Base-by-base conservation (phyloP, 2,113 vertebrate species). In the Cairina moschata region DNA sequence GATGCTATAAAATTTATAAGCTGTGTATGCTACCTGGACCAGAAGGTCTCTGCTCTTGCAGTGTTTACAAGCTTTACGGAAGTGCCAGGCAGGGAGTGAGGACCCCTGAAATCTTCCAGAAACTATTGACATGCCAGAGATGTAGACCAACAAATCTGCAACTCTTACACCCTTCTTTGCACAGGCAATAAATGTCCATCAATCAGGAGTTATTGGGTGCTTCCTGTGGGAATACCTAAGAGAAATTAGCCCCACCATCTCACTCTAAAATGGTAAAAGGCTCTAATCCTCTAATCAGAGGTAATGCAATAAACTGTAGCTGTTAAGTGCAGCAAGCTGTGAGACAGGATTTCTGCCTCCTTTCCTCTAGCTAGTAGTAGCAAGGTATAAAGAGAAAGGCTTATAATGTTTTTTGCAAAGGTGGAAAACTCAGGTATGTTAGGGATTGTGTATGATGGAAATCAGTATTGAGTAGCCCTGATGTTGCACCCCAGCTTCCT, bases 1-100 rank as follows among this genome's bases (percentile, higher is more conserved):
- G n/a, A n/a, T 86, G 18, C 76, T 84, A 59, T 84, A 88, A 92
- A 88, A 93, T 88, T 86, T 83, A 77, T 34, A 55, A 93, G 69
- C 29, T 71, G 17, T 86, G n/a, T 56, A 54, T 60, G 26, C 38
- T 66, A 54, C 69, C 42, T 44, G 14, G 77, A 72, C 48, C 60
- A 91, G 73, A 84, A 95, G 66, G 54, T 81, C 69, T 92, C 38
- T 75, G 56, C 48, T 82, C 58, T n/a, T 63, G 32, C 29, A 83
- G 46, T 0, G 0, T 95, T 93, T 60, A 78, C 48, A 82, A 78
- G 48, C 54, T 91, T 82, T 92, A 42, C 77, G 63, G 42, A 26
- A 92, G 60, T 67, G 11, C 23, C 73, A 74, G 52, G 14, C 48
- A 91, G 63, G 29, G 50, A 91, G 29, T 20, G 36, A 91, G 56